Percentiles rank a stretch among this genome's conserved stretches.
Conservation (phyloP, 2,888 invertebrate genomes). For the Epiblema foenella region DNA sequence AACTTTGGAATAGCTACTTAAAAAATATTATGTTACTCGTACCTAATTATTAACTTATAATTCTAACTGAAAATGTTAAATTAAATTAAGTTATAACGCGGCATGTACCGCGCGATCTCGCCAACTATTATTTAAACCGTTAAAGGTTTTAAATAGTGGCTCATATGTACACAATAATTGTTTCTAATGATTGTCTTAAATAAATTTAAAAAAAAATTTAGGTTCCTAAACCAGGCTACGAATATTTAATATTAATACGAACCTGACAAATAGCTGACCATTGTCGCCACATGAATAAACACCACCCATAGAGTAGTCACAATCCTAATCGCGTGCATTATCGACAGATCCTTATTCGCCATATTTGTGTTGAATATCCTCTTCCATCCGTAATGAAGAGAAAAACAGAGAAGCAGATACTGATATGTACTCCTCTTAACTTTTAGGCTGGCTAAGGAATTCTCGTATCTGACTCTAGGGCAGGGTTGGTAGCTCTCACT, state of each 20-base stretch:
- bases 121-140: no score
- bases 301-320: slow-evolving; percentile 88
- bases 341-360: slow-evolving; percentile 80
- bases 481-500: slow-evolving; percentile 60
- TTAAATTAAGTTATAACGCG: no score
- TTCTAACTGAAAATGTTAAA: no score
- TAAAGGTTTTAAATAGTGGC: no score
- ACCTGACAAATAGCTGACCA: slow-evolving; percentile 88
- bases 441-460: slow-evolving; percentile 66
- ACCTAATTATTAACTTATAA: no score
- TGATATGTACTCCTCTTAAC: slow-evolving; percentile 60
- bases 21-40: no score
- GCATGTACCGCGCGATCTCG: no score
- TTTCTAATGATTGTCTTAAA: no score
- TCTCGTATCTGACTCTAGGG: slow-evolving; percentile 64
- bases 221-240: no score
- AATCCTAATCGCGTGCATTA: slow-evolving; percentile 86
- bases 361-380: slow-evolving; percentile 76
- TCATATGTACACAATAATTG: no score
- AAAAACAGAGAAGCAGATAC: slow-evolving; percentile 73
- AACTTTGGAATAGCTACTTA: no score
- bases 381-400: slow-evolving; percentile 70
- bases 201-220: no score
- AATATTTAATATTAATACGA: slow-evolving; percentile 39
- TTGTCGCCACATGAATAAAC: slow-evolving; percentile 85